Percentiles rank a stretch among this genome's conserved stretches.
These are phyloP conservation scores for Macquaria ambigua DNA, from an alignment of 2,113 vertebrate genomes.

Conservation along the genomic window DNA sequence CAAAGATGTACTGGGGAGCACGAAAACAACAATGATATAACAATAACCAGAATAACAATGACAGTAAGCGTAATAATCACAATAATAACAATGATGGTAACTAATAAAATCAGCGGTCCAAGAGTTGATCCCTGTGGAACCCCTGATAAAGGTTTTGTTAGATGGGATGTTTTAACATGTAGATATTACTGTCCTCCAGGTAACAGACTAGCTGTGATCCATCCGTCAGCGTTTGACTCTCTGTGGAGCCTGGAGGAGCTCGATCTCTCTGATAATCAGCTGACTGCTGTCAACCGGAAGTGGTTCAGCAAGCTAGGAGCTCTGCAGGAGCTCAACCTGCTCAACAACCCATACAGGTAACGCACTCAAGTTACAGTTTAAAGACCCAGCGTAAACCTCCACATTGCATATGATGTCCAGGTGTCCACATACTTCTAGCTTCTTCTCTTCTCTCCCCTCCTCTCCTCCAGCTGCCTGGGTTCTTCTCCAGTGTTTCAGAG, in stretches of 20 bases:
- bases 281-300: constrained; percentile 37
- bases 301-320: constrained; percentile 65
- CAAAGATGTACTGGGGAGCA: too few species aligned
- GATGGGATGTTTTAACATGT: not conserved
- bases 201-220: constrained; percentile 61
- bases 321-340: constrained; percentile 67
- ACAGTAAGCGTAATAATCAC: too few species aligned
- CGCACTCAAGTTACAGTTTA: too few species aligned
- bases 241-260: constrained; percentile 67
- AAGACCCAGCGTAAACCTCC: not conserved
- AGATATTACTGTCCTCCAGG: constrained; percentile 21
- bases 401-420: not conserved
- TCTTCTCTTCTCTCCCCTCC: not conserved
- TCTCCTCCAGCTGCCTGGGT: constrained; percentile 49
- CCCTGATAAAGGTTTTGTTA: not conserved
- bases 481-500: constrained; percentile 26
- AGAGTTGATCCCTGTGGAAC: not conserved
- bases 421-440: not conserved
- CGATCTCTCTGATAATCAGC: constrained; percentile 71
- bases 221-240: constrained; percentile 47
- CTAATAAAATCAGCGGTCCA: not conserved
- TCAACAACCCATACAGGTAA: constrained; percentile 74
- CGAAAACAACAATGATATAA: too few species aligned
- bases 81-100: too few species aligned
- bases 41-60: not conserved